These are phyloP conservation scores for Epinotia bilunana DNA, from an alignment of 2,888 invertebrate genomes.

Conservation along the genomic window DNA sequence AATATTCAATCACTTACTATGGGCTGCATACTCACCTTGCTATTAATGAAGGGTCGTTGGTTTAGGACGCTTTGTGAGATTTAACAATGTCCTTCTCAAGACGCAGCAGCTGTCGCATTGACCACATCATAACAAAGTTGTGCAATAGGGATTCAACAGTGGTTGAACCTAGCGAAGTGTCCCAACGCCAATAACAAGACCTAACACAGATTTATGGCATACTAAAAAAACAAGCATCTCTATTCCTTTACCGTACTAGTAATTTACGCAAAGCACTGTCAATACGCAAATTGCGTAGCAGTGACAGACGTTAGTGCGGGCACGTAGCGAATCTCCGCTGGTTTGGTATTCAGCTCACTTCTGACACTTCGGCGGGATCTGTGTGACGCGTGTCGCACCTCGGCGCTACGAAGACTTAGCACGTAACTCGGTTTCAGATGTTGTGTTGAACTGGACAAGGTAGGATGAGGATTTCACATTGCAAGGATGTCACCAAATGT, in stretches of 20 bases:
- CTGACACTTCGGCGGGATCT: conserved; percentile 38
- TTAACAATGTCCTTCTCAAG: too few relatives aligned
- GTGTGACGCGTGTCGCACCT: conserved; percentile 28
- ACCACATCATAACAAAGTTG: too few relatives aligned
- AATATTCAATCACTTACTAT: too few relatives aligned
- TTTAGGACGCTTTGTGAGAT: too few relatives aligned
- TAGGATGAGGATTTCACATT: background rate
- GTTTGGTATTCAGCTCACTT: conserved; percentile 37
- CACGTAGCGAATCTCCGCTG: conserved; percentile 40
- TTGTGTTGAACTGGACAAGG: background rate
- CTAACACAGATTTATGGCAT: background rate
- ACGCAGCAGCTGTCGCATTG: too few relatives aligned
- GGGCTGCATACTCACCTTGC: too few relatives aligned
- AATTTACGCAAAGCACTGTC: conserved; percentile 32
- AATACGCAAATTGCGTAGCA: conserved; percentile 23
- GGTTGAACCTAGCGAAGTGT: background rate
- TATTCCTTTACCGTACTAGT: conserved; percentile 15
- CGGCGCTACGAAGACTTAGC: conserved; percentile 14
- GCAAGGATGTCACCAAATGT: background rate
- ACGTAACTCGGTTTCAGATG: background rate
- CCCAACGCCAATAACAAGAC: background rate
- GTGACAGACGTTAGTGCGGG: conserved; percentile 3
- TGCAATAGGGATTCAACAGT: too few relatives aligned
- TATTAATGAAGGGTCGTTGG: too few relatives aligned
- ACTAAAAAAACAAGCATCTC: background rate